These are phyloP conservation scores for Xestia sexstrigata DNA, from an alignment of 2,888 invertebrate species.

Conservation along the genomic window DNA sequence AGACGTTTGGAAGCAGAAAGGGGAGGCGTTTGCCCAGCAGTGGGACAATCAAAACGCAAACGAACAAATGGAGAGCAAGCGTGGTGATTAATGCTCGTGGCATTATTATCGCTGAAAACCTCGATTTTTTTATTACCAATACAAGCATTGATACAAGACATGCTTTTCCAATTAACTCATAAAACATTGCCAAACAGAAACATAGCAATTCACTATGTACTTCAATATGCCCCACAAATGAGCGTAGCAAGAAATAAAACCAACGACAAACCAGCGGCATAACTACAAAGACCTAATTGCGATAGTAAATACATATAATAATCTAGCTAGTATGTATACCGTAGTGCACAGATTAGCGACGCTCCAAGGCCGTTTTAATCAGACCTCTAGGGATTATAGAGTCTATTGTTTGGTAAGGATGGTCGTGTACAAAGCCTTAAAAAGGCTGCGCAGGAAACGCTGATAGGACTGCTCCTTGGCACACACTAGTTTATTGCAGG, in stretches of 20 bases:
- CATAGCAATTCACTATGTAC: neutral
- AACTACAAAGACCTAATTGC: conserved; percentile 69
- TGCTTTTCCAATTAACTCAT: neutral
- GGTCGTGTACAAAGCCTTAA: neutral
- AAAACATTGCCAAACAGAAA: neutral
- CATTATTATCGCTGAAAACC: no score
- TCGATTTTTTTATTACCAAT: neutral
- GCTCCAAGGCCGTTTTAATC: conserved; percentile 70
- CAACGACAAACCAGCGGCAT: conserved; percentile 46
- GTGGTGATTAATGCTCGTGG: no score
- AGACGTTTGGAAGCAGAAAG: no score
- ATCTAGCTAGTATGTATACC: conserved; percentile 39
- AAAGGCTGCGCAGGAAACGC: neutral
- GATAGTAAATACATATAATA: conserved; percentile 33
- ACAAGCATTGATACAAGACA: neutral
- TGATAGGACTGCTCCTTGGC: neutral
- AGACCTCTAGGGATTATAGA: conserved; percentile 63
- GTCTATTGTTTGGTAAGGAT: conserved; percentile 58
- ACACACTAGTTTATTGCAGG: neutral
- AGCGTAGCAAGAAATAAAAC: conserved; percentile 37
- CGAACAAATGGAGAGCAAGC: no score
- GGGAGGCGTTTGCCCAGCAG: no score
- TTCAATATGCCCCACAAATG: conserved; percentile 25
- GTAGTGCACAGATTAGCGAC: conserved; percentile 59
- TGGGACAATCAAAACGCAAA: no score